Evolutionary conservation across 2,113 vertebrate species (phyloP), one percentile per base, ranked within the genome.

Genomic region (Terrapene triunguis): DNA sequence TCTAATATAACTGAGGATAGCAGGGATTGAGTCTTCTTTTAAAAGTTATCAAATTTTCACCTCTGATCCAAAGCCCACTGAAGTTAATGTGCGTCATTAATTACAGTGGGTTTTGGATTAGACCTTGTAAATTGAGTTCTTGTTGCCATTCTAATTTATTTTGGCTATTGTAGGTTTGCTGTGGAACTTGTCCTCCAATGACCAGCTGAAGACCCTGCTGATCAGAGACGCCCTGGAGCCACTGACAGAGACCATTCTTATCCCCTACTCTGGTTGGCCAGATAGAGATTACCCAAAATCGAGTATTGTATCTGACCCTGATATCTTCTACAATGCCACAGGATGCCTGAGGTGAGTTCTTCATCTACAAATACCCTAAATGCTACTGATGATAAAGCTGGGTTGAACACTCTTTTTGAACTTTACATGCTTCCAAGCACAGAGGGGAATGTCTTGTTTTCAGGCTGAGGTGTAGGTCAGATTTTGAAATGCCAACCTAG

Each of bases 101-200:
- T 5, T 25, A 72, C 50, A 93, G 2, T 57, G 17, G 22, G 3
- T 48, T 35, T 74, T 38, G 89, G 78, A 83, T 92, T n/a, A 48
- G 32, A 11, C 19, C 65, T 92, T 84, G 78, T 32, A 72, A 47
- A 87, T 35, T 44, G 38, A 35, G 69, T 50, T 82, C 42, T n/a
- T 84, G 48, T 80, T 55, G 80, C 62, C 48, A 54, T 72, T 94
- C 65, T 85, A 27, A 90, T 74, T 89, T 88, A 6, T 82, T 65
- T 88, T 93, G 87, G 27, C 4, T 93, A 22, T 92, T 94, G 13
- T 90, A 99, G 99, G 99, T 88, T 98, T 99, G 93, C 88, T 99
- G 93, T 99, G 99, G 99, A 99, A 99, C 97, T 98, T 99, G 93
- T 99, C 99, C 7, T 99, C 99, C 86, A 99, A 98, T n/a, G 99